Percentiles rank a stretch among this genome's conserved stretches.
These are phyloP conservation scores for Dryococelus australis DNA, from an alignment of 2,888 invertebrate species.

Conservation along the genomic window DNA sequence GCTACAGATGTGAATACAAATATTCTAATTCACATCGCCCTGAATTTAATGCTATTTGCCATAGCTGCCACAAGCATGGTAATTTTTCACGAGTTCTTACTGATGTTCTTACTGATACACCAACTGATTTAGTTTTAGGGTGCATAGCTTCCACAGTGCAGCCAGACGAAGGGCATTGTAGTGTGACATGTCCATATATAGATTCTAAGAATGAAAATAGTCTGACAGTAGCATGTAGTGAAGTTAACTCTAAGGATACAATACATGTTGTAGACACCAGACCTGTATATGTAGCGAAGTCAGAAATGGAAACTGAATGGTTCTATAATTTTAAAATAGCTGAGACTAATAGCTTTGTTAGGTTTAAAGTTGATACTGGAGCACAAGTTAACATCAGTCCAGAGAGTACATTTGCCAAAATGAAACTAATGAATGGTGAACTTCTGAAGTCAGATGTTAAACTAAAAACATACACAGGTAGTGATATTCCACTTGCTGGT, in stretches of 20 bases:
- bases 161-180: too few relatives aligned
- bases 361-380: background rate
- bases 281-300: background rate
- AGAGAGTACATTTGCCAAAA: background rate
- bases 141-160: too few relatives aligned
- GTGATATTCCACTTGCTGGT: background rate
- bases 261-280: background rate
- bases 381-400: background rate
- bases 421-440: background rate
- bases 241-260: background rate
- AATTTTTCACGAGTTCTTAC: too few relatives aligned
- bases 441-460: constrained; percentile 31
- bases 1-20: background rate
- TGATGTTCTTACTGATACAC: too few relatives aligned
- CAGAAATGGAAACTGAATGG: background rate
- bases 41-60: background rate
- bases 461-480: constrained; percentile 30
- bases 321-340: background rate
- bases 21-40: background rate
- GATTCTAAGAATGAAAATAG: too few relatives aligned
- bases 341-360: background rate
- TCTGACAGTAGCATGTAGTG: background rate
- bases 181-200: too few relatives aligned
- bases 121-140: too few relatives aligned
- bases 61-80: too few relatives aligned